A percentile compares a stretch with the other conserved stretches of the same genome.
Evolutionary conservation across 2,888 invertebrate genomes (phyloP).

Genomic region (Chymomyza amoena): DNA sequence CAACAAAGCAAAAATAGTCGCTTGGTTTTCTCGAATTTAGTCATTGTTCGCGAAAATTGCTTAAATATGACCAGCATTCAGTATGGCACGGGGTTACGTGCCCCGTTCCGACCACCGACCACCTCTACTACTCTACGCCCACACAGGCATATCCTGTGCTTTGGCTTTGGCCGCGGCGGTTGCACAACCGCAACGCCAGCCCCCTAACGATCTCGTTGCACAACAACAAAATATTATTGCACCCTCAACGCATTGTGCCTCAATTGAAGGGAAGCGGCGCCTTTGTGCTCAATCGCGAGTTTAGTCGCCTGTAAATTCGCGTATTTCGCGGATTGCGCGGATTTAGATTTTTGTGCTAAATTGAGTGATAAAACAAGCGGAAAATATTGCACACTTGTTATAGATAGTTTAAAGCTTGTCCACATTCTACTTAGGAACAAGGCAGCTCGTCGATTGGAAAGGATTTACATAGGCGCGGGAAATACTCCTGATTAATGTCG

Average conservation of each 20-base stretch:
- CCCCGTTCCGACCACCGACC: background rate
- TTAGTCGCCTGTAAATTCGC: constrained; percentile 39
- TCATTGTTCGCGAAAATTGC: constrained; percentile 73
- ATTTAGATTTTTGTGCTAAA: background rate
- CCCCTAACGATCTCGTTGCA: constrained; percentile 46
- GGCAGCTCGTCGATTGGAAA: too few species aligned
- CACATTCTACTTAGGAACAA: too few species aligned
- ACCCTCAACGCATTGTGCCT: constrained; percentile 29
- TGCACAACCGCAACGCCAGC: constrained; percentile 42
- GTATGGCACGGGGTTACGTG: constrained; percentile 11
- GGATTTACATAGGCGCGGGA: too few species aligned
- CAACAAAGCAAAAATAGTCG: constrained; percentile 51
- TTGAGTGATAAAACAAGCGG: constrained; percentile 24
- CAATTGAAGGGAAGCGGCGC: background rate
- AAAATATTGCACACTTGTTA: background rate
- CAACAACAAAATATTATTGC: constrained; percentile 59
- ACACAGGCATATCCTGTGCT: background rate
- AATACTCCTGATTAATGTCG: too few species aligned
- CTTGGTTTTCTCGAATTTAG: constrained; percentile 60
- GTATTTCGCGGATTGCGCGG: constrained; percentile 16
- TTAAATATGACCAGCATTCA: constrained; percentile 55
- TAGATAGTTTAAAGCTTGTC: background rate
- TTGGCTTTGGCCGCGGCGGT: constrained; percentile 38
- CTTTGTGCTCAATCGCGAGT: constrained; percentile 22
- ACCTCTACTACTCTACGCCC: background rate